Conservation (phyloP, 2,888 invertebrate genomes). For the Lasioglossum villosulum region DNA sequence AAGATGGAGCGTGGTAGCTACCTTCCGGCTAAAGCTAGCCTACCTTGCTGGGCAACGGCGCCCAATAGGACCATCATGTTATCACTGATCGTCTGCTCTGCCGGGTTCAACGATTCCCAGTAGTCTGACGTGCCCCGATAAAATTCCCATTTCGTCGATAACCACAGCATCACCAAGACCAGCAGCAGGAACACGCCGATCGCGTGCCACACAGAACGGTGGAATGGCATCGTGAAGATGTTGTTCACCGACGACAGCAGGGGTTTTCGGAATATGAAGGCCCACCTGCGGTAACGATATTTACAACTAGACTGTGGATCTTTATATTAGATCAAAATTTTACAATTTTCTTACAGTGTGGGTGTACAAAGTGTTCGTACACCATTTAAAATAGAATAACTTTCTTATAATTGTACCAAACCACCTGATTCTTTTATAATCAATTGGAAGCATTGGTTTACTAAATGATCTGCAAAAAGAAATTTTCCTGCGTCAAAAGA, state of each 20-base stretch:
- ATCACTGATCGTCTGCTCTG: conserved; percentile 84
- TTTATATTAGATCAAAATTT: background rate
- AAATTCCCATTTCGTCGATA: conserved; percentile 85
- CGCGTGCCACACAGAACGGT: conserved; percentile 88
- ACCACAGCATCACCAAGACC: conserved; percentile 85
- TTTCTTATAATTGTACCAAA: too few relatives aligned
- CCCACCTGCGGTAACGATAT: conserved; percentile 79
- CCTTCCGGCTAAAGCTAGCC: background rate
- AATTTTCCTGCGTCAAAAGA: too few relatives aligned
- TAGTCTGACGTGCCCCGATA: conserved; percentile 60
- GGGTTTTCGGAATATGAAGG: conserved; percentile 90
- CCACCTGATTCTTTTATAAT: too few relatives aligned
- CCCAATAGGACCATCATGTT: conserved; percentile 86
- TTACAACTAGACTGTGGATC: background rate
- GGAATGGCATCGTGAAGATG: conserved; percentile 89
- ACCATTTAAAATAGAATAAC: too few relatives aligned
- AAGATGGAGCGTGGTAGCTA: background rate
- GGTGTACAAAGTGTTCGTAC: too few relatives aligned
- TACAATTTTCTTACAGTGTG: too few relatives aligned
- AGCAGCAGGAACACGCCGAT: conserved; percentile 85
- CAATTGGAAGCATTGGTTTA: too few relatives aligned
- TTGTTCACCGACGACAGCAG: conserved; percentile 90
- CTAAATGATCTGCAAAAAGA: too few relatives aligned
- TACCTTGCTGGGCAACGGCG: conserved; percentile 88
- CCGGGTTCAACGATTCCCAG: conserved; percentile 45